A percentile compares a stretch with the other conserved stretches of the same genome.
Evolutionary conservation across 2,113 vertebrate species (phyloP).

Genomic region (Ptilorrhoa leucosticta): DNA sequence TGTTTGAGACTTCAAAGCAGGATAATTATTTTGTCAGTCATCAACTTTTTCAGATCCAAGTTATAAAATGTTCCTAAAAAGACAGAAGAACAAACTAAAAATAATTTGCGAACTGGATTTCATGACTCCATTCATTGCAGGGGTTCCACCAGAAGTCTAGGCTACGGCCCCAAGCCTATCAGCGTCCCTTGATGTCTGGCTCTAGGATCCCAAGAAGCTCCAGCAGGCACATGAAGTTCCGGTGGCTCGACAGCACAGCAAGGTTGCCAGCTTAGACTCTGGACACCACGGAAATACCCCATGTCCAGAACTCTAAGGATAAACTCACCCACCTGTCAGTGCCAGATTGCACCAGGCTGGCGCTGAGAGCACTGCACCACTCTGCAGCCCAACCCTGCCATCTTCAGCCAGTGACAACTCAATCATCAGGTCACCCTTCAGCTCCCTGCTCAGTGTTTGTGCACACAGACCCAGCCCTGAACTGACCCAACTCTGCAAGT

Average conservation of each 20-base stretch:
- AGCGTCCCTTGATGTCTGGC: neutral
- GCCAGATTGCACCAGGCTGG: neutral
- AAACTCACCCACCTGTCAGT: neutral
- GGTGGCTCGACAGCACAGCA: neutral
- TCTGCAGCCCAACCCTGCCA: neutral
- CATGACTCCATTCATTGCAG: slow-evolving; percentile 1
- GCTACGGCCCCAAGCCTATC: neutral
- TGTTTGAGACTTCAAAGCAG: slow-evolving; percentile 1
- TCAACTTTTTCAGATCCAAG: slow-evolving; percentile 30
- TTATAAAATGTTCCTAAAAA: slow-evolving; percentile 42
- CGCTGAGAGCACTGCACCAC: neutral
- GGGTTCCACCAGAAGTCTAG: neutral
- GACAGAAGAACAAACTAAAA: slow-evolving; percentile 9
- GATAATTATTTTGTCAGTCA: slow-evolving; percentile 13
- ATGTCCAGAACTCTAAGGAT: neutral
- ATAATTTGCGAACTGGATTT: neutral
- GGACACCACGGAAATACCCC: neutral
- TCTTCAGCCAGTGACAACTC: neutral
- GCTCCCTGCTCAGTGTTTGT: neutral
- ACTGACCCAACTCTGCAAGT: neutral
- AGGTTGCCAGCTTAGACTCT: neutral
- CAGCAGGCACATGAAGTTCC: neutral
- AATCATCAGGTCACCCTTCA: neutral
- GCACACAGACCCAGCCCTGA: neutral
- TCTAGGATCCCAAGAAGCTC: neutral